phyloP scores from a whole-genome alignment of 2,797 vertebrate species.

The Erithacus rubecula region DNA sequence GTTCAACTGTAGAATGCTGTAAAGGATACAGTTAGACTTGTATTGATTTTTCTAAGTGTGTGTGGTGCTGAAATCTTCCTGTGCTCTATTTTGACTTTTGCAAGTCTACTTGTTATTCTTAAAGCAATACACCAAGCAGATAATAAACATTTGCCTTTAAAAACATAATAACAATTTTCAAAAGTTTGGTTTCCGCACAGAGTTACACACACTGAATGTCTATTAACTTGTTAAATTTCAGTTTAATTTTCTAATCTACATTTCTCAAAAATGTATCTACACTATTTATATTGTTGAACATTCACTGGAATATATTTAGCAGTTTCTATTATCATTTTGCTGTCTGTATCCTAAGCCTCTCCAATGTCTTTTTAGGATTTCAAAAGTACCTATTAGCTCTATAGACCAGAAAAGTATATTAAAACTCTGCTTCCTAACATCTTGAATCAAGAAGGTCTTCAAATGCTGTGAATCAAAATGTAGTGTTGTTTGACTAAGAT shows the following conservation, averaged over 20 bases:
- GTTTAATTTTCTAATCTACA: background rate
- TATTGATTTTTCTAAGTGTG: background rate
- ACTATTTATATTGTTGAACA: background rate
- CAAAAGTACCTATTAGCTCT: background rate
- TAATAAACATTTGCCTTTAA: background rate
- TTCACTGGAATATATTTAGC: background rate
- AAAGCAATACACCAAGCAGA: background rate
- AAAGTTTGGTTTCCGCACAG: background rate
- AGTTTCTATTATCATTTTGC: background rate
- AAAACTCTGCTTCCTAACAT: background rate
- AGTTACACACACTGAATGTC: background rate
- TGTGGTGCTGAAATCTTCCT: background rate
- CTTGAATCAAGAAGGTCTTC: background rate
- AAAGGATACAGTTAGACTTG: background rate
- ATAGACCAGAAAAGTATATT: background rate
- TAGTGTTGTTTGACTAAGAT: background rate
- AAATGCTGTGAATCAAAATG: background rate
- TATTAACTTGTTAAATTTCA: background rate
- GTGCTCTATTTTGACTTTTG: background rate
- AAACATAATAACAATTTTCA: background rate
- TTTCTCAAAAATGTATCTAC: background rate
- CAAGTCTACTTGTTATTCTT: background rate
- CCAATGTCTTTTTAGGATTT: background rate
- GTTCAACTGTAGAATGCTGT: background rate
- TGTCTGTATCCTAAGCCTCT: background rate